Base-by-base conservation (phyloP, 2,113 vertebrate genomes). In the Ictalurus furcatus region DNA sequence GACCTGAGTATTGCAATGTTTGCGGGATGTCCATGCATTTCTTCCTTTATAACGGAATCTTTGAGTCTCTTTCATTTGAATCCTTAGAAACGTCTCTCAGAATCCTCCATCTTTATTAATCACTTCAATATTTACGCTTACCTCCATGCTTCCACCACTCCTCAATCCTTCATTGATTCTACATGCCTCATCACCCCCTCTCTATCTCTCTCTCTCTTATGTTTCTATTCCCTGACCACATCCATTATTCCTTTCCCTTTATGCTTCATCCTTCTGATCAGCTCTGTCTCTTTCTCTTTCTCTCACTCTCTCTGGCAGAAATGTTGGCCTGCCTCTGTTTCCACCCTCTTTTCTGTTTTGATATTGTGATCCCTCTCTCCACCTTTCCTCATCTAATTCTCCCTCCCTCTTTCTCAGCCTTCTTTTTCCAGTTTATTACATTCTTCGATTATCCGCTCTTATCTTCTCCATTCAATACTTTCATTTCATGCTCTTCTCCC, bases 241-340 rank as follows among this genome's bases (percentile, higher is more conserved):
- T 93, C 90, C 89, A 90, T 90, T 79, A 93, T 92, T 84, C 84
- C 90, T 93, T 92, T 91, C 87, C 85, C 30, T 88, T 89, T 93
- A 88, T 92, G 90, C 93, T 82, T 90, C 44, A 87, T 84, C 85
- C 44, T 89, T 90, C 80, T 84, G 89, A 91, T 93, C 90, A 74
- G 74, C 14, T 48, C 52, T 93, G 88, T 92, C 48, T 30, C 37
- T 52, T 19, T 92, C 44, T n/a, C 34, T 52, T 19, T 56, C 23
- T 74, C 67, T 74, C 25, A 63, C 58, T 65, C 34, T 85, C 11
- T 54, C 23, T 71, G 79, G 30, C 25, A 65, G n/a, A 54, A 44
- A 85, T 85, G 85, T 83, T 73, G 81, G 13, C 40, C 85, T 44
- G 17, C 87, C 85, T 67, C 80, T 61, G 14, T 88, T 90, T 87